Base-by-base conservation (phyloP, 2,113 vertebrate species). In the Parotia lawesii region DNA sequence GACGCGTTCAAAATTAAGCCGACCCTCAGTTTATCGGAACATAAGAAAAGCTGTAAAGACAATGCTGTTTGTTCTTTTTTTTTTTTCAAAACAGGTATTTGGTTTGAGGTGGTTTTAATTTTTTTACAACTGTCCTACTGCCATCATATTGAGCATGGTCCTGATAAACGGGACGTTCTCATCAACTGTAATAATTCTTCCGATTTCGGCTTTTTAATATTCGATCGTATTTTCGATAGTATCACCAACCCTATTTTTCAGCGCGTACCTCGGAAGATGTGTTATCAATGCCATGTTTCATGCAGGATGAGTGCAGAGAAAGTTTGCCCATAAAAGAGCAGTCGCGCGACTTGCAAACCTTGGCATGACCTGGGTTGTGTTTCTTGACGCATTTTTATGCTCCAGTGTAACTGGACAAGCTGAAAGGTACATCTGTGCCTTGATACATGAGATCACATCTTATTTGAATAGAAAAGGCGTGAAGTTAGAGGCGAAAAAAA, bases 71-170 rank as follows among this genome's bases (percentile, higher is more conserved):
- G 4, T 24, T 6, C 9, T 9, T 37, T 10, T 37, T 37, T 37
- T 25, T 2, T 80, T 66, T 50, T 10, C 28, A 21, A 9, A 31
- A 33, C 10, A 10, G 2, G 1, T 1, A 7, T 13, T 47, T 5
- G 3, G 4, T 57, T 50, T 22, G 9, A 33, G 14, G 17, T 1
- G 0, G 3, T 33, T 11, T 18, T 10, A n/a, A 7, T 37, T 35
- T 12, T 61, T 61, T 58, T 42, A 10, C 13, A 14, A 1, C 29
- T 66, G 3, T 61, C 18, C 13, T 12, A 8, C 5, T 67, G 25
- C 15, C 15, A 1, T 44, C 5, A 0, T 10, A 22, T 25, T 20
- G 11, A 40, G 5, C 1, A 1, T 4, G 2, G 6, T 38, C 33
- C 19, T 28, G 38, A 40, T 12, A 67, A 45, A 28, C 4, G 27